Base-by-base conservation (phyloP, 2,888 invertebrate genomes). In the Caenorhabditis drosophilae region DNA sequence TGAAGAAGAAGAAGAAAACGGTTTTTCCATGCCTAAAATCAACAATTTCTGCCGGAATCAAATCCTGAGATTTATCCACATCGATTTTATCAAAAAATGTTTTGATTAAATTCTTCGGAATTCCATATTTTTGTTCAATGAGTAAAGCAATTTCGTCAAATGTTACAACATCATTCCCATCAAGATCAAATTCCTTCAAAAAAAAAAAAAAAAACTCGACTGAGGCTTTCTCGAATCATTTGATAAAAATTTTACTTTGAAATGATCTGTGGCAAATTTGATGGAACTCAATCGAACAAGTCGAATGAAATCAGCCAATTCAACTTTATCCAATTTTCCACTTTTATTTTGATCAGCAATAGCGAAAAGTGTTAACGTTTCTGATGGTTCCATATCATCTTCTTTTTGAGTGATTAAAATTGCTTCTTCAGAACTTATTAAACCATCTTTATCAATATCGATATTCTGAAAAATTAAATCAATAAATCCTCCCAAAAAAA, bases 321-420 rank as follows among this genome's bases (percentile, higher is more conserved):
- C 81, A 6, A 81, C 81, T 49, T 79, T 78, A 61, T 81, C 81
- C 50, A 81, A 50, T 23, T 75, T 71, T 7, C 77, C 76, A 44
- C 71, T 77, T 42, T 77, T 77, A 57, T 81, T 80, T 69, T 76
- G 81, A 47, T 81, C 81, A 36, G 81, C 81, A 48, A 81, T 79
- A 40, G 71, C 74, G 62, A 79, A 81, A n/a, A 81, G 71, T 2
- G 70, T 69, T 27, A 59, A 53, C 0, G 79, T 79, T 55, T 80
- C 81, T n/a, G 69, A 59, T 7, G 67, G 44, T 35, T 78, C 80
- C 75, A 81, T 70, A 47, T 82, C 81, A 35, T 81, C 81, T 44
- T 81, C 81, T 18, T 70, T 62, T 31, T 70, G 67, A 15, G 79
- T 77, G 42, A 77, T 73, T 35, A 70, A 73, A n/a, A 72, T 76